These are phyloP conservation scores for Sibirionetta formosa DNA, from an alignment of 2,797 vertebrate genomes.

Conservation along the genomic window DNA sequence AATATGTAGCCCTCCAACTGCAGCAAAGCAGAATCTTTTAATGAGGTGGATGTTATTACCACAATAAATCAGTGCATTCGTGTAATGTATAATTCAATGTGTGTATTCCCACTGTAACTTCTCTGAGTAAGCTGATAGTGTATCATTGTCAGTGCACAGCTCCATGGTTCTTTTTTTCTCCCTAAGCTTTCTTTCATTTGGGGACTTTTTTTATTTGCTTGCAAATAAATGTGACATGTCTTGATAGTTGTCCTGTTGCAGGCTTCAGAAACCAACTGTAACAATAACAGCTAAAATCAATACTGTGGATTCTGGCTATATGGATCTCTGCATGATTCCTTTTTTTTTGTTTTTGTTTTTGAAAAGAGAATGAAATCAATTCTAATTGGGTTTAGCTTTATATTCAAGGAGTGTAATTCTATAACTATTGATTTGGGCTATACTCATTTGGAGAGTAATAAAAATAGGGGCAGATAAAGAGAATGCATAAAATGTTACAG, in stretches of 20 bases:
- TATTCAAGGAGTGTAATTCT: constrained; percentile 95
- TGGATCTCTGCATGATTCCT: constrained; percentile 83
- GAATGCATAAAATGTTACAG: constrained; percentile 89
- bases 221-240: constrained; percentile 84
- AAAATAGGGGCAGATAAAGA: constrained; percentile 91
- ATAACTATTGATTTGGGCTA: constrained; percentile 92
- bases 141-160: constrained; percentile 94
- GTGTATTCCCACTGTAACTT: constrained; percentile 98
- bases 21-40: constrained; percentile 94
- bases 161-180: constrained; percentile 59
- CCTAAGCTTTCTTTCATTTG: constrained; percentile 82
- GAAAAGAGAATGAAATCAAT: constrained; percentile 93
- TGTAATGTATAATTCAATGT: constrained; percentile 99
- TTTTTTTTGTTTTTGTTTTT: constrained; percentile 67
- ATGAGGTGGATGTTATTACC: constrained; percentile 99
- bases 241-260: constrained; percentile 81
- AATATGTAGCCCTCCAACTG: constrained; percentile 91
- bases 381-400: constrained; percentile 90
- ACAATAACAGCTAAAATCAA: constrained; percentile 91
- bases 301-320: constrained; percentile 85
- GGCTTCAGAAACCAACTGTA: constrained; percentile 83
- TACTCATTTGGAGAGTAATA: constrained; percentile 90
- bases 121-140: constrained; percentile 96
- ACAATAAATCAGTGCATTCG: constrained; percentile 99
- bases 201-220: constrained; percentile 83